Evolutionary conservation across 2,888 invertebrate genomes (phyloP).

Genomic region (Agrochola circellaris): DNA sequence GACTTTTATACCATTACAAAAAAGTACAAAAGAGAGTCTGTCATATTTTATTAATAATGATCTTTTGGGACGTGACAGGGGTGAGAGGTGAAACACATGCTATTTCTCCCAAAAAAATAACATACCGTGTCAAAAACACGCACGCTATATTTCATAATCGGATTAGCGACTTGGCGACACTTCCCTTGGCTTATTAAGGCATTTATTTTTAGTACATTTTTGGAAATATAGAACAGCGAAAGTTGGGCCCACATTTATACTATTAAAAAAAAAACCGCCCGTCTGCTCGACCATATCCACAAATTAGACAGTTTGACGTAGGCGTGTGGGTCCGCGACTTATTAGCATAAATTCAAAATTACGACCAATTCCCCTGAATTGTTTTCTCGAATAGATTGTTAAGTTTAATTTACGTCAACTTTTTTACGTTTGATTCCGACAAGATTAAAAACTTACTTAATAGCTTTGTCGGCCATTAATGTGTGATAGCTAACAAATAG

Average conservation of each 20-base stretch:
- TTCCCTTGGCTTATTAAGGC: conserved; percentile 29
- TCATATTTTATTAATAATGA: conserved; percentile 20
- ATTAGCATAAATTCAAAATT: conserved; percentile 85
- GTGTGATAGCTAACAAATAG: conserved; percentile 63
- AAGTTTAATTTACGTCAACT: conserved; percentile 72
- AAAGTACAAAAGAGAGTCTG: not conserved
- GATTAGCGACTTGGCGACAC: conserved; percentile 45
- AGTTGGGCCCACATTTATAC: not conserved
- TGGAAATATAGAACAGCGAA: not conserved
- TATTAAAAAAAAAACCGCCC: conserved; percentile 37
- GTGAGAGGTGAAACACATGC: conserved; percentile 53
- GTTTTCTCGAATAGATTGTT: conserved; percentile 79
- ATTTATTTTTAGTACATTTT: conserved; percentile 32
- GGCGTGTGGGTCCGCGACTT: conserved; percentile 76
- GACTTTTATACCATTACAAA: not conserved
- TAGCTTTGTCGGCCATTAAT: conserved; percentile 55
- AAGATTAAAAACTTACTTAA: conserved; percentile 63
- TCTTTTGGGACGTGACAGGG: conserved; percentile 13
- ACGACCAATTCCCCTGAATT: conserved; percentile 77
- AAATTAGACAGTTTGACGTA: conserved; percentile 73
- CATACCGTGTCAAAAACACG: conserved; percentile 35
- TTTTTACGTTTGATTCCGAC: conserved; percentile 61
- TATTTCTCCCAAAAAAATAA: conserved; percentile 46
- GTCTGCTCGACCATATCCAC: conserved; percentile 56
- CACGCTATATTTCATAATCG: conserved; percentile 53